Conservation (phyloP, 2,888 invertebrate species). For the Dendrolimus pini region DNA sequence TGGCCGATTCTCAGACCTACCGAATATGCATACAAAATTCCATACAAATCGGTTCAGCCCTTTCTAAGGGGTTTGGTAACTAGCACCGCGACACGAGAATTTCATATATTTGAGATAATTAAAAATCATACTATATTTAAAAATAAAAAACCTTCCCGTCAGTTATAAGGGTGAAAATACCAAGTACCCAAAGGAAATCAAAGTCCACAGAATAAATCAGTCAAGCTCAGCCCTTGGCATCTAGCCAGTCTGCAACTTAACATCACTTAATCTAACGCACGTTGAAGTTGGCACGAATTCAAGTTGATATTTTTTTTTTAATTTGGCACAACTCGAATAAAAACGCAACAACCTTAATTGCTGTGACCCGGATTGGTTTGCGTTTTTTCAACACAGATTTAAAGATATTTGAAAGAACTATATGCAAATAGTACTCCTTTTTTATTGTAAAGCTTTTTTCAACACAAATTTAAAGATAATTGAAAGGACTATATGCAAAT, state of each 20-base stretch:
- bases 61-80: too few species aligned
- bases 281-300: constrained; percentile 49
- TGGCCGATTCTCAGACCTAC: too few species aligned
- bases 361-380: constrained; percentile 47
- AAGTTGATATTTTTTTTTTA: constrained; percentile 40
- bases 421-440: too few species aligned
- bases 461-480: neutral
- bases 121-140: too few species aligned
- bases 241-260: constrained; percentile 44
- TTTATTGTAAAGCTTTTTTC: neutral
- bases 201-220: constrained; percentile 37
- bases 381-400: neutral
- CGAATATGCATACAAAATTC: too few species aligned
- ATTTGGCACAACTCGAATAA: constrained; percentile 61
- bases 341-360: constrained; percentile 60
- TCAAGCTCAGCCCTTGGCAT: constrained; percentile 29
- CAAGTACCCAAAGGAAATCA: neutral
- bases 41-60: too few species aligned
- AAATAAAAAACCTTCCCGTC: too few species aligned
- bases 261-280: constrained; percentile 63
- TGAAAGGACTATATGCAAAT: neutral
- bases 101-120: too few species aligned
- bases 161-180: neutral
- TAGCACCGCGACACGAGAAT: too few species aligned
- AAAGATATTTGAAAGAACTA: neutral